Evolutionary conservation across 2,797 vertebrate genomes (phyloP).

Genomic region (Prionace glauca): DNA sequence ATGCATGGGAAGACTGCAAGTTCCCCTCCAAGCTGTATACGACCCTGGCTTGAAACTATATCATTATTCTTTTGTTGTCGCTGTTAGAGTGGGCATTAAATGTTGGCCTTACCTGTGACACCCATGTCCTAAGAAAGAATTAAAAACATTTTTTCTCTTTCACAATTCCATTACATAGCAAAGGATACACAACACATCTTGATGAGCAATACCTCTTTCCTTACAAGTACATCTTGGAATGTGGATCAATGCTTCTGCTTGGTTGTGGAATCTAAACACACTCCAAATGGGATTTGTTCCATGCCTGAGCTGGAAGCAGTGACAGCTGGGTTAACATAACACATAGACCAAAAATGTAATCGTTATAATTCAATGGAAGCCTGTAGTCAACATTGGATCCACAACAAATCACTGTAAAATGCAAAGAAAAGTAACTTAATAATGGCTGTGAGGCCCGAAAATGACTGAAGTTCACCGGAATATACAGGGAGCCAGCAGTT

Average conservation of each 20-base stretch:
- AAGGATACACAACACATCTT: background rate
- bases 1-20: background rate
- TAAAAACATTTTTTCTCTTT: background rate
- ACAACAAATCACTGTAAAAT: slow-evolving; percentile 8
- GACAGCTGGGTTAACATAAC: slow-evolving; percentile 23
- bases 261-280: background rate
- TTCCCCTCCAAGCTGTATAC: background rate
- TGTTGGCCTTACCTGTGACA: no score
- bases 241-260: background rate
- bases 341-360: background rate
- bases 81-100: no score
- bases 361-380: background rate
- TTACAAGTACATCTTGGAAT: background rate
- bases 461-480: background rate
- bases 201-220: background rate
- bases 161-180: background rate
- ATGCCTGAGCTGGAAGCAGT: background rate
- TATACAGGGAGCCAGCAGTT: background rate
- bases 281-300: background rate
- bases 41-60: background rate
- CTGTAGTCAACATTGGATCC: background rate
- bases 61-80: no score
- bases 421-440: background rate
- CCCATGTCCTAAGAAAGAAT: background rate
- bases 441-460: background rate